Conservation (phyloP, 2,113 vertebrate species). For the Peromyscus maniculatus region DNA sequence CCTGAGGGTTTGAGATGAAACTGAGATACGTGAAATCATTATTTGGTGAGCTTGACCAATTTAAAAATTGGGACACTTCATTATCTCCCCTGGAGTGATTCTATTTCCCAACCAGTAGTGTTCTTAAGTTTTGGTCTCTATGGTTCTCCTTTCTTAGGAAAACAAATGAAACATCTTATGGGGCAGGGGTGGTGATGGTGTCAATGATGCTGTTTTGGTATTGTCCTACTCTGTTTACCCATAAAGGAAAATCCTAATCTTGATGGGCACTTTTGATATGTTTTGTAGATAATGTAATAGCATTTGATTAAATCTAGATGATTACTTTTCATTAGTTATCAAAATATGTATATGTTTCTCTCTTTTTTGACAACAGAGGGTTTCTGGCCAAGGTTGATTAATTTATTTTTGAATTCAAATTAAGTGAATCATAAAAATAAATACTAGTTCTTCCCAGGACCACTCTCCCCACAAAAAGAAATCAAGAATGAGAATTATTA, state of each 20-base stretch:
- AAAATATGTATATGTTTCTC: constrained; percentile 58
- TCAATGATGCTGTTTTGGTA: background rate
- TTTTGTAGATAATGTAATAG: background rate
- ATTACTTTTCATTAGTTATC: constrained; percentile 76
- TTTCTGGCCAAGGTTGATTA: constrained; percentile 49
- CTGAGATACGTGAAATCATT: constrained; percentile 5
- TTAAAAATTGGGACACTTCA: constrained; percentile 43
- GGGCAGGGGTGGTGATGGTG: background rate
- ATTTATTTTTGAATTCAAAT: constrained; percentile 70
- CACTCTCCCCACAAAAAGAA: background rate
- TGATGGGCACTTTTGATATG: background rate
- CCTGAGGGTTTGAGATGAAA: background rate
- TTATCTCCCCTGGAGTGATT: background rate
- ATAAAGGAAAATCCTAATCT: background rate
- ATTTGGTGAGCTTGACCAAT: constrained; percentile 16
- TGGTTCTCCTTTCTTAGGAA: constrained; percentile 12
- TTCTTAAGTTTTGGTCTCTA: background rate
- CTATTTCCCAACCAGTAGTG: background rate
- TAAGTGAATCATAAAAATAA: constrained; percentile 72
- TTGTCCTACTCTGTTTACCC: background rate
- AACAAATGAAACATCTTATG: background rate
- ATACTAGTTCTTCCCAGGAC: constrained; percentile 44
- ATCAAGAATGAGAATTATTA: constrained; percentile 57
- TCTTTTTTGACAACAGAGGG: constrained; percentile 37
- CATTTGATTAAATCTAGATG: constrained; percentile 59